These are phyloP conservation scores for Armadillidium nasatum DNA, from an alignment of 1,140 invertebrate genomes.

Conservation along the genomic window DNA sequence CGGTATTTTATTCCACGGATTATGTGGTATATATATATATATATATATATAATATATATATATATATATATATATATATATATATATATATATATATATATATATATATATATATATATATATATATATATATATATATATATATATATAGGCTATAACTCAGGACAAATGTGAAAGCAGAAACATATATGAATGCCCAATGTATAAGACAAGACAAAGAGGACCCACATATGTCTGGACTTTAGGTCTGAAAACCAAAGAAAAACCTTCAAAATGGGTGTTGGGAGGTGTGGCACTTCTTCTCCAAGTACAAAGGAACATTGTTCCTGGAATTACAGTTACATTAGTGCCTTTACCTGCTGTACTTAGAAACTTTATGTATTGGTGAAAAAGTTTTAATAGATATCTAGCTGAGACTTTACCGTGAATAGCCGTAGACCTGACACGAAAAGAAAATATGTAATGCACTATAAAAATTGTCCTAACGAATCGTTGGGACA, in stretches of 20 bases:
- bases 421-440: no score
- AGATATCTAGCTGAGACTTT: neutral
- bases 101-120: no score
- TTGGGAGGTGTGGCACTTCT: slow-evolving; percentile 84
- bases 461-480: no score
- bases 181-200: slow-evolving; percentile 91
- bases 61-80: no score
- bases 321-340: neutral
- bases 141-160: slow-evolving; percentile 68
- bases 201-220: slow-evolving; percentile 83
- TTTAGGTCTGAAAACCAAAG: slow-evolving; percentile 90
- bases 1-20: no score
- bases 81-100: no score
- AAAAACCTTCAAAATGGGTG: slow-evolving; percentile 90
- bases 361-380: neutral
- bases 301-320: slow-evolving; percentile 62
- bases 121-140: no score
- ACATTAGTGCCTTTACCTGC: neutral
- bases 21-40: no score
- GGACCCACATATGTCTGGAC: slow-evolving; percentile 95
- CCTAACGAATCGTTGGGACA: no score
- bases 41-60: no score
- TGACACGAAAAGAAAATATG: no score
- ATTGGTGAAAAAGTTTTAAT: neutral
- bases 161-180: slow-evolving; percentile 87